Percentiles rank a stretch among this genome's conserved stretches.
These are phyloP conservation scores for Aptenodytes forsteri DNA, from an alignment of 2,113 vertebrate genomes.

Conservation along the genomic window DNA sequence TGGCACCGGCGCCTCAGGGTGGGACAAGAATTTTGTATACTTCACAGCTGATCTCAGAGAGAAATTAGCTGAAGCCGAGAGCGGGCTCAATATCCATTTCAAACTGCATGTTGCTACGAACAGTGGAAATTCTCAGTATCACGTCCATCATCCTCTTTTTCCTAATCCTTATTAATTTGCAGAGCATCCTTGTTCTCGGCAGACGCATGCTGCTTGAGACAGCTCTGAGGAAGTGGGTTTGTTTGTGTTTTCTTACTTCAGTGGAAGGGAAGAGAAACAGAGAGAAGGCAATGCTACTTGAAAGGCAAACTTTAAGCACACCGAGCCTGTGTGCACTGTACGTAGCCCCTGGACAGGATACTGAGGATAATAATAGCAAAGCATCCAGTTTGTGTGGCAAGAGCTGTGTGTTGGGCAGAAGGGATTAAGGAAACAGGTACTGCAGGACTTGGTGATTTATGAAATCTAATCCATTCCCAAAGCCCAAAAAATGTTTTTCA, in stretches of 20 bases:
- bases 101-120: not conserved
- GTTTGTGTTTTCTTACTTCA: not conserved
- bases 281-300: not conserved
- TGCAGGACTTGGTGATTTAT: not conserved
- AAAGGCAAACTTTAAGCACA: not conserved
- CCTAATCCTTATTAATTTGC: not conserved
- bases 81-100: not conserved
- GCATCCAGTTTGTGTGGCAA: not conserved
- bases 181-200: rapidly evolving
- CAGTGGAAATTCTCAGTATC: not conserved
- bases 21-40: not conserved
- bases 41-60: not conserved
- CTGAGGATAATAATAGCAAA: not conserved
- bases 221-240: not conserved
- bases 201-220: rapidly evolving
- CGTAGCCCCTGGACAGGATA: not conserved
- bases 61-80: not conserved
- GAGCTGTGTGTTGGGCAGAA: not conserved
- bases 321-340: rapidly evolving
- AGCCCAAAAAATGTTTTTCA: not conserved
- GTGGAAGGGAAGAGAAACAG: not conserved
- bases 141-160: rapidly evolving
- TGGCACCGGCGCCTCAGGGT: rapidly evolving
- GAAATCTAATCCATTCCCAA: not conserved
- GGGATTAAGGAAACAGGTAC: not conserved